Evolutionary conservation across 2,888 invertebrate genomes (phyloP).

Genomic region (Diplolepis rosae): DNA sequence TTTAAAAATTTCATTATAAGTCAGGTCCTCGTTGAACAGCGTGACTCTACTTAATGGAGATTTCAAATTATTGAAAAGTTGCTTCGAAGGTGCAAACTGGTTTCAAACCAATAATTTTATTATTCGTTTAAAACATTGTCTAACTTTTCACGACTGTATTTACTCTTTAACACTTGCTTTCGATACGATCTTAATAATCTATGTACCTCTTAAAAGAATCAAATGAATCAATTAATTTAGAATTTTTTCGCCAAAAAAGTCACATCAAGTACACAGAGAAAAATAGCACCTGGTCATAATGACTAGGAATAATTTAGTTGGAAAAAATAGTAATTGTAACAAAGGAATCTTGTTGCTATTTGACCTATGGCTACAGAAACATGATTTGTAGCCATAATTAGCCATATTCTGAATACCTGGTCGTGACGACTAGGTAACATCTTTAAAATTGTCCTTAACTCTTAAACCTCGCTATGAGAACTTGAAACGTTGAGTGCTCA

Average conservation of each 20-base stretch:
- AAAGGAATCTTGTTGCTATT: too few relatives aligned
- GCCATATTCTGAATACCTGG: too few relatives aligned
- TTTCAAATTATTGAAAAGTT: neutral
- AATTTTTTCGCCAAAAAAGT: neutral
- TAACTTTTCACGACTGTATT: neutral
- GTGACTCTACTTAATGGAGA: neutral
- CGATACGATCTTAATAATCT: neutral
- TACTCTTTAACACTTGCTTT: neutral
- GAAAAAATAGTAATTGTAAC: too few relatives aligned
- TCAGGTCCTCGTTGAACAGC: neutral
- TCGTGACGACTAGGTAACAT: too few relatives aligned
- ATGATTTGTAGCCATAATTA: too few relatives aligned
- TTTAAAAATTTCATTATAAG: neutral
- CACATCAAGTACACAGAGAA: too few relatives aligned
- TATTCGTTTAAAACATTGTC: neutral
- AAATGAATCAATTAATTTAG: conserved; percentile 1
- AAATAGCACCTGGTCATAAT: too few relatives aligned
- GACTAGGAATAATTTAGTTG: too few relatives aligned
- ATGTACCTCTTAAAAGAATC: neutral
- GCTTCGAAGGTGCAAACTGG: neutral
- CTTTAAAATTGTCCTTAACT: too few relatives aligned
- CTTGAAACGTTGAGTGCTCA: too few relatives aligned
- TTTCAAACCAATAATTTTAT: neutral
- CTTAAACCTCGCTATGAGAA: too few relatives aligned
- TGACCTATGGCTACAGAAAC: too few relatives aligned